Conservation (phyloP, 1,140 invertebrate genomes). For the Triops cancriformis region DNA sequence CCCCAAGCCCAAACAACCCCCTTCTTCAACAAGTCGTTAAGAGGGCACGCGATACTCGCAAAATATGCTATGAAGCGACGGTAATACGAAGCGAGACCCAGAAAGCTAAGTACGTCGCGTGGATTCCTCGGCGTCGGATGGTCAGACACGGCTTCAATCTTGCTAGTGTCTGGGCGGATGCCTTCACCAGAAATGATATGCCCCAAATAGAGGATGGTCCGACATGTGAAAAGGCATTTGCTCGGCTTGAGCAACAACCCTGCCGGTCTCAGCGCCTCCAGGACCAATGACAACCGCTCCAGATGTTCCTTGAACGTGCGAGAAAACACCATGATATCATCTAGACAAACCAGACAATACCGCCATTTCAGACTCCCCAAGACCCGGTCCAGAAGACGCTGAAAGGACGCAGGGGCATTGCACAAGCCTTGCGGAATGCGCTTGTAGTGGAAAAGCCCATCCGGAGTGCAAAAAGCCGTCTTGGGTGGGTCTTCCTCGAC, state of each 20-base stretch:
- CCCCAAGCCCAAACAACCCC: conserved; percentile 8
- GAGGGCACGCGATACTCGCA: conserved; percentile 14
- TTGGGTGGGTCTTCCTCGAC: conserved; percentile 37
- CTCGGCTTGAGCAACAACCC: too few relatives aligned
- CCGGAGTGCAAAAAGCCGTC: conserved; percentile 42
- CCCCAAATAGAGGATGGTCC: not conserved
- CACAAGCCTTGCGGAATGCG: too few relatives aligned
- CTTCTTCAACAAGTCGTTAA: not conserved
- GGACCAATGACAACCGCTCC: too few relatives aligned
- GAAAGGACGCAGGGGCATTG: too few relatives aligned
- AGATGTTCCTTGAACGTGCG: conserved; percentile 14
- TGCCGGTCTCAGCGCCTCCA: too few relatives aligned
- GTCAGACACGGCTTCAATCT: conserved; percentile 21
- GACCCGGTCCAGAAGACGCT: conserved; percentile 30
- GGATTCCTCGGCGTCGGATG: conserved; percentile 34
- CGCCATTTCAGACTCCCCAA: conserved; percentile 29
- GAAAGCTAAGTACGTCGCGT: conserved; percentile 27
- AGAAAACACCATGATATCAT: conserved; percentile 31
- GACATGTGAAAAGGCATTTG: not conserved
- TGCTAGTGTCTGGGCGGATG: not conserved
- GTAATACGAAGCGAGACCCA: conserved; percentile 19
- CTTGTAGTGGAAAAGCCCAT: too few relatives aligned
- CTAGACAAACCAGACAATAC: conserved; percentile 32
- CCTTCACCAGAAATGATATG: conserved; percentile 10
- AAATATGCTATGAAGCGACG: conserved; percentile 17